Conservation (phyloP, 2,797 vertebrate genomes). For the Poeciliopsis gracilis region DNA sequence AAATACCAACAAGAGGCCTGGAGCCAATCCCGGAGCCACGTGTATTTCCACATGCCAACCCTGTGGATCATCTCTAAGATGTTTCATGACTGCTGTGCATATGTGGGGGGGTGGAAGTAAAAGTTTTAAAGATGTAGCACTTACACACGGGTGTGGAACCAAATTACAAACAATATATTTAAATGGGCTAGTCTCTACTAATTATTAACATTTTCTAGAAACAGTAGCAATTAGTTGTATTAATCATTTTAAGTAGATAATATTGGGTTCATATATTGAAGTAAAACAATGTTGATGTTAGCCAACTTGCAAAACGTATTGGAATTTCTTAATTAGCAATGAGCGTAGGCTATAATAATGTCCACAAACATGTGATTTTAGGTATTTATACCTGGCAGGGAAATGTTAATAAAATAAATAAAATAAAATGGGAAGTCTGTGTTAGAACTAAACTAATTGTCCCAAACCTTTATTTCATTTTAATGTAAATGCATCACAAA, state of each 20-base stretch:
- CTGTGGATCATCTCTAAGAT: neutral
- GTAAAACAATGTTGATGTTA: neutral
- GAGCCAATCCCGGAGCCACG: neutral
- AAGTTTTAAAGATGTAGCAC: neutral
- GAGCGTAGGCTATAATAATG: neutral
- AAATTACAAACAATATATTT: neutral
- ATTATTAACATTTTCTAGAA: neutral
- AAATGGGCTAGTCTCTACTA: neutral
- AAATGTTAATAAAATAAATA: neutral
- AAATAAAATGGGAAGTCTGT: neutral
- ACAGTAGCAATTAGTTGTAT: neutral
- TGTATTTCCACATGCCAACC: neutral
- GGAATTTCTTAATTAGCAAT: neutral
- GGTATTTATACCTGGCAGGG: neutral
- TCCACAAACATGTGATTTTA: neutral
- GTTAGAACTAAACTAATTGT: neutral
- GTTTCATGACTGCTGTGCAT: neutral
- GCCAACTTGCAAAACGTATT: neutral
- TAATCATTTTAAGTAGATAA: neutral
- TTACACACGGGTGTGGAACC: neutral
- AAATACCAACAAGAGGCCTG: constrained; percentile 3
- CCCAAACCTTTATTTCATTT: neutral
- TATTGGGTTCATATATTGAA: neutral
- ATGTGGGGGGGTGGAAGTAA: neutral
- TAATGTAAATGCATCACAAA: neutral